These are phyloP conservation scores for Triplophysa tibetana DNA, from an alignment of 2,113 vertebrate genomes.

Conservation along the genomic window DNA sequence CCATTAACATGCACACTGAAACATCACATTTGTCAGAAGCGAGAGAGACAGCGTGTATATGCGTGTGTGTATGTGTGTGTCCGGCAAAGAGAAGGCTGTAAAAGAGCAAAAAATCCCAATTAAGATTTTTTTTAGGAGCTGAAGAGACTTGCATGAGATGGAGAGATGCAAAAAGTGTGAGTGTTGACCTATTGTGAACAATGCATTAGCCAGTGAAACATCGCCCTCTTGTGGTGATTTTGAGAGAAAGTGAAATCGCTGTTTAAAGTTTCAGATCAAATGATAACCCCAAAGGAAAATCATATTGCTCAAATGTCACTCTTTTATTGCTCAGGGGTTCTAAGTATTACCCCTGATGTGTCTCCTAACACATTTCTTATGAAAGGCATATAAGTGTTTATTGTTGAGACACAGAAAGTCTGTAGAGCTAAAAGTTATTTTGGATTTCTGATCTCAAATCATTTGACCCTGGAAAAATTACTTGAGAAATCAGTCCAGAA, in stretches of 20 bases:
- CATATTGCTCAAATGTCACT: no score
- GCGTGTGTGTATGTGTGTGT: conserved; percentile 52
- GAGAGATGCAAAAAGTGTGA: conserved; percentile 54
- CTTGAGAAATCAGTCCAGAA: no score
- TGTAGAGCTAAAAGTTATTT: no score
- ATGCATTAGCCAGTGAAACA: conserved; percentile 79
- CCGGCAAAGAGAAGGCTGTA: conserved; percentile 58
- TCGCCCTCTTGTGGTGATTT: conserved; percentile 89
- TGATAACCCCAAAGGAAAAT: background rate
- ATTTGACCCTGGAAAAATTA: no score
- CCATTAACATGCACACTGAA: conserved; percentile 77
- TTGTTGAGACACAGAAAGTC: no score
- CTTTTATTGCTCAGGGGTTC: no score
- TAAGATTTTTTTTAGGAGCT: conserved; percentile 70
- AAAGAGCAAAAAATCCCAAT: conserved; percentile 64
- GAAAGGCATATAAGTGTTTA: no score
- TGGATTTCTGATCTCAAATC: no score
- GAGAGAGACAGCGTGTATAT: conserved; percentile 62
- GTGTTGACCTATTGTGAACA: background rate
- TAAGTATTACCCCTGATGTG: no score
- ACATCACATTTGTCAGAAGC: conserved; percentile 77
- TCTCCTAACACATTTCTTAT: no score
- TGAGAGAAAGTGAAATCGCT: background rate
- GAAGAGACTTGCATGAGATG: conserved; percentile 36
- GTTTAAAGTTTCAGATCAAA: background rate